These are phyloP conservation scores for Nylanderia fulva DNA, from an alignment of 1,140 invertebrate genomes.

Conservation along the genomic window DNA sequence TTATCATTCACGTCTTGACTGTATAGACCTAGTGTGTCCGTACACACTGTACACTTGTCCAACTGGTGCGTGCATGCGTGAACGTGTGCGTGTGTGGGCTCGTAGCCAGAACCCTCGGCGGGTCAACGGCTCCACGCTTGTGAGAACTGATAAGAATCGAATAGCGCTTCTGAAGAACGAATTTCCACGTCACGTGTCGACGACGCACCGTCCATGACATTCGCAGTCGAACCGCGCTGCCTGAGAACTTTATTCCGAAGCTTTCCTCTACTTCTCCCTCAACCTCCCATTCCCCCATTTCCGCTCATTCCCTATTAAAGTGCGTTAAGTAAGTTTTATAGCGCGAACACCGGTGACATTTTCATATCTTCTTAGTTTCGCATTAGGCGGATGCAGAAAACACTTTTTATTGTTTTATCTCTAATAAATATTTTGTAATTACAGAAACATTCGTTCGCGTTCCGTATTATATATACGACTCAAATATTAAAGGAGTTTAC, in stretches of 20 bases:
- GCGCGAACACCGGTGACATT: background rate
- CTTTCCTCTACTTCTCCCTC: no score
- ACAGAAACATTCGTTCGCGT: no score
- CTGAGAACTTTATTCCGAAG: constrained; percentile 16
- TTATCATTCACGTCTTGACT: constrained; percentile 42
- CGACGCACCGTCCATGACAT: constrained; percentile 54
- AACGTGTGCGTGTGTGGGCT: background rate
- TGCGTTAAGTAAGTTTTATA: background rate
- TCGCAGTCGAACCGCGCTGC: constrained; percentile 19
- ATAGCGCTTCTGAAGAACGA: constrained; percentile 28
- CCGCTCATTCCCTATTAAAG: background rate
- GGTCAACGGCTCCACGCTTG: constrained; percentile 61
- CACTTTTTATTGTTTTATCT: background rate
- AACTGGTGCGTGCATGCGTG: background rate
- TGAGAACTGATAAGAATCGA: constrained; percentile 66
- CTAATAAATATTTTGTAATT: background rate
- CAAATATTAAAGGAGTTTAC: no score
- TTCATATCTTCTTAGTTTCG: background rate
- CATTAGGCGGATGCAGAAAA: background rate
- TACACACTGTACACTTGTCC: background rate
- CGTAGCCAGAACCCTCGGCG: constrained; percentile 12
- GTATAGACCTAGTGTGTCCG: background rate
- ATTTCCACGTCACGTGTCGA: constrained; percentile 37
- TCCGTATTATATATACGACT: background rate
- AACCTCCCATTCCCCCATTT: background rate